phyloP scores from a whole-genome alignment of 2,888 invertebrate genomes.

The Lysandra bellargus region DNA sequence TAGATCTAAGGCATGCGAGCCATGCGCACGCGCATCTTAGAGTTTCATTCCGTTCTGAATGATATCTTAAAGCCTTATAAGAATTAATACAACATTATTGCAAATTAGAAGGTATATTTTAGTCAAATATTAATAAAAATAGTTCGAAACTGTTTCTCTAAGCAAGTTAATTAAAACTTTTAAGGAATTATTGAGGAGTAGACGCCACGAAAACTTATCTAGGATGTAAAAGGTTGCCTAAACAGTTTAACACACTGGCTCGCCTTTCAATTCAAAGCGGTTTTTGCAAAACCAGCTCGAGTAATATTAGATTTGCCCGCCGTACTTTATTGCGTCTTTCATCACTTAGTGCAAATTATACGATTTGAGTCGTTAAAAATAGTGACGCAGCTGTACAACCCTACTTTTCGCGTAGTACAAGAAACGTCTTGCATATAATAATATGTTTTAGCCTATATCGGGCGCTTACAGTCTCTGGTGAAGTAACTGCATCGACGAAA shows the following conservation, averaged over 20 bases:
- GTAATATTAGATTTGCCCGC: conserved; percentile 4
- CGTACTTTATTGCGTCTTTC: conserved; percentile 13
- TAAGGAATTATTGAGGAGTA: background rate
- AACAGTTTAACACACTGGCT: background rate
- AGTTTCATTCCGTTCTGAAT: background rate
- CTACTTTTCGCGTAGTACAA: conserved; percentile 77
- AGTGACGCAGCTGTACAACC: conserved; percentile 51
- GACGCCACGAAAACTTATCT: background rate
- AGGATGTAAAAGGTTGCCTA: background rate
- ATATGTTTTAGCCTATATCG: conserved; percentile 80
- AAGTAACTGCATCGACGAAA: conserved; percentile 29
- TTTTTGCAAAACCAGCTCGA: conserved; percentile 2
- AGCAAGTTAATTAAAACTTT: background rate
- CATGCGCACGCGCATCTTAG: conserved; percentile 24
- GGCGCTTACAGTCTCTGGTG: conserved; percentile 52
- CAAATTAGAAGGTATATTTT: background rate
- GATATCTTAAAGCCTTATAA: background rate
- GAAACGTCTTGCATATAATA: conserved; percentile 81
- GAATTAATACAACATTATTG: background rate
- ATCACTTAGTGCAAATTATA: conserved; percentile 20
- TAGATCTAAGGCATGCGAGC: conserved; percentile 29
- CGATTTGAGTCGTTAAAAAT: conserved; percentile 22
- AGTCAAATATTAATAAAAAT: background rate
- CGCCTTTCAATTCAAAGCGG: background rate
- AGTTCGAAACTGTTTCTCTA: too few species aligned